These are phyloP conservation scores for Thera obeliscata DNA, from an alignment of 2,888 invertebrate species.

Conservation along the genomic window DNA sequence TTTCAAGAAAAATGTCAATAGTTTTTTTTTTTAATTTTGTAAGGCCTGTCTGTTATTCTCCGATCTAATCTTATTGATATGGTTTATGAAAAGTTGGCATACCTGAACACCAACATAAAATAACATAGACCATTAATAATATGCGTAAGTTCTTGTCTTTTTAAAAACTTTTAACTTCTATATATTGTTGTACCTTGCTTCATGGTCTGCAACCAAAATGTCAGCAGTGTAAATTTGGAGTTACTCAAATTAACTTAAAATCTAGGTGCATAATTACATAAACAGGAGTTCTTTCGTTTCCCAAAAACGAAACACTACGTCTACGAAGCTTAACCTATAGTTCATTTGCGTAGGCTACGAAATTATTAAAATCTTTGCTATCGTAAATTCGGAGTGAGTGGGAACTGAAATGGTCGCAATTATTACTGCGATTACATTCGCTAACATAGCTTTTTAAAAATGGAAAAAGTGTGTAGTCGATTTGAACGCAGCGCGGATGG, in stretches of 20 bases:
- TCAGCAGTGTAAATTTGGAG: neutral
- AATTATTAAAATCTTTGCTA: too few species aligned
- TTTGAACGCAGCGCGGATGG: slow-evolving; percentile 45
- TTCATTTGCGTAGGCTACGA: too few species aligned
- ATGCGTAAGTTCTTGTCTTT: too few species aligned
- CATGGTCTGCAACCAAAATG: neutral
- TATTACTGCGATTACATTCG: slow-evolving; percentile 38
- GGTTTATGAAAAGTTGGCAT: too few species aligned
- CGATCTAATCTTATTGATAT: too few species aligned
- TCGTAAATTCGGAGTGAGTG: slow-evolving; percentile 4
- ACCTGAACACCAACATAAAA: too few species aligned
- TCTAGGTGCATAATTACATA: neutral
- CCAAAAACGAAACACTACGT: neutral
- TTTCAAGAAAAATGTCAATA: too few species aligned
- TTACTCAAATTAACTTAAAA: neutral
- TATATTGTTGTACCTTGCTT: neutral
- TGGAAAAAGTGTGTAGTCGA: slow-evolving; percentile 44
- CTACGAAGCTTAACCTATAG: too few species aligned
- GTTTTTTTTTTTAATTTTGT: too few species aligned
- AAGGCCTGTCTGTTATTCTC: too few species aligned
- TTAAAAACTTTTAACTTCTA: too few species aligned
- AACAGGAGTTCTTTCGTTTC: neutral
- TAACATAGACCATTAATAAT: too few species aligned
- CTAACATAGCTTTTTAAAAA: slow-evolving; percentile 39
- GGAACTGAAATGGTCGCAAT: slow-evolving; percentile 30